Evolutionary conservation across 2,888 invertebrate species (phyloP), one percentile per base, ranked within the genome.

Genomic region (Polyommatus icarus): DNA sequence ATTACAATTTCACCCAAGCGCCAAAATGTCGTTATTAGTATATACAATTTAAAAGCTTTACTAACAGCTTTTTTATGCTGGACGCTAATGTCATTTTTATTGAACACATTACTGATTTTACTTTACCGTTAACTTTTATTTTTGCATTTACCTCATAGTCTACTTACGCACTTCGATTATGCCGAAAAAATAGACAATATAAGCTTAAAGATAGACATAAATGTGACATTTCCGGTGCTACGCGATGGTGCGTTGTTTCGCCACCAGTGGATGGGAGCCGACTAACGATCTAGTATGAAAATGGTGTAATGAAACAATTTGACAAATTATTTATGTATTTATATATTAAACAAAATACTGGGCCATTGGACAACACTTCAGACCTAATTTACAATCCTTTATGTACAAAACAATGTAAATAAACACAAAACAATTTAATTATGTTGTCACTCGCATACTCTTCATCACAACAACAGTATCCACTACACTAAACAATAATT

Each of bases 401-500:
- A 46, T 46, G 10, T 46, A 46, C 40, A 40, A 40, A 8, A 61
- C 61, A 61, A 61, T 61, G n/a, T 46, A 46, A 46, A 61, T 24
- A 61, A 61, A 73, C 5, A 24, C 24, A 7, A 75, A 18, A 75
- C 29, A 29, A 54, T 75, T 24, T 54, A 29, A 75, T 75, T 75
- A 29, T n/a, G 54, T 29, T 75, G 54, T 75, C 75, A 75, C 29
- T 24, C 1, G 29, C 75, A 75, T 18, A 50, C 20, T 40, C 7
- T 61, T 67, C 5, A 29, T 20, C 73, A 24, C 46, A 20, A 12
- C 50, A 50, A 50, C 50, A 75, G 4, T 46, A 24, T 50, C n/a
- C 18, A 75, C 12, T 12, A 15, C 50, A 46, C 7, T 75, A 24
- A 75, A 54, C 75, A 75, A 75, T 75, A 75, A 75, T 54, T 75